Conservation (phyloP, 1,140 invertebrate genomes). For the Micrasema minimum region DNA sequence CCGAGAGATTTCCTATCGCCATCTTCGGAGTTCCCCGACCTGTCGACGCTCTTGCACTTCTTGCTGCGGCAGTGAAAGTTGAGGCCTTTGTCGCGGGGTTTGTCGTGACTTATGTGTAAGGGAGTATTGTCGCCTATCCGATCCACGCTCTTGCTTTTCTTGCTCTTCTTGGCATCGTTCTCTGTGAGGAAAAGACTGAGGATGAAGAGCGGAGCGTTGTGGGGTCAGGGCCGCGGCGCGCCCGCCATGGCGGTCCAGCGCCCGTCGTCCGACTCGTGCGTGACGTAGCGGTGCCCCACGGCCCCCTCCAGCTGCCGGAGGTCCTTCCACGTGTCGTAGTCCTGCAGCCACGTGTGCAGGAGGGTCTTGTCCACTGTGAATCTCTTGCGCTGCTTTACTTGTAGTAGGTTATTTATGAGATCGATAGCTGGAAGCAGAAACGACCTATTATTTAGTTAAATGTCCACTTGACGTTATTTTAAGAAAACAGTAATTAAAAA, state of each 20-base stretch:
- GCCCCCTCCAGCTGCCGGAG: conserved; percentile 87
- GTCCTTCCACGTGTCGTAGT: conserved; percentile 96
- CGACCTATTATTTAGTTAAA: no score
- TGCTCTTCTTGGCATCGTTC: conserved; percentile 23
- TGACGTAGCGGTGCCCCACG: conserved; percentile 89
- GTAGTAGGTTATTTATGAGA: conserved; percentile 96
- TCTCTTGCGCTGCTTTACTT: conserved; percentile 98
- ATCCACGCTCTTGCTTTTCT: conserved; percentile 48
- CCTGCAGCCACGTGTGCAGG: conserved; percentile 94
- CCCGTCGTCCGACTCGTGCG: conserved; percentile 95
- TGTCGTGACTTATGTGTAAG: conserved; percentile 3
- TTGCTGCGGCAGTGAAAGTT: conserved; percentile 34
- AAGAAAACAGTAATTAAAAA: no score
- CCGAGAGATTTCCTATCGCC: conserved; percentile 40
- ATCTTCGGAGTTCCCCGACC: conserved; percentile 27
- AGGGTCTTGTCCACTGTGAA: conserved; percentile 97
- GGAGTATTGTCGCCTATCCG: conserved; percentile 44
- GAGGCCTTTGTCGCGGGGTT: neutral
- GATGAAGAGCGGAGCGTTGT: conserved; percentile 38
- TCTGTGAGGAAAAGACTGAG: conserved; percentile 44
- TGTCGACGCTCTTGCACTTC: conserved; percentile 47
- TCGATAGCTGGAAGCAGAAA: conserved; percentile 83
- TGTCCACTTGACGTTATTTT: no score
- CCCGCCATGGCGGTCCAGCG: conserved; percentile 77
- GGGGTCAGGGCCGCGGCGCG: conserved; percentile 39